A percentile compares a stretch with the other conserved stretches of the same genome.
These are phyloP conservation scores for Corythoichthys haematopterus DNA, from an alignment of 2,113 vertebrate genomes.

Conservation along the genomic window DNA sequence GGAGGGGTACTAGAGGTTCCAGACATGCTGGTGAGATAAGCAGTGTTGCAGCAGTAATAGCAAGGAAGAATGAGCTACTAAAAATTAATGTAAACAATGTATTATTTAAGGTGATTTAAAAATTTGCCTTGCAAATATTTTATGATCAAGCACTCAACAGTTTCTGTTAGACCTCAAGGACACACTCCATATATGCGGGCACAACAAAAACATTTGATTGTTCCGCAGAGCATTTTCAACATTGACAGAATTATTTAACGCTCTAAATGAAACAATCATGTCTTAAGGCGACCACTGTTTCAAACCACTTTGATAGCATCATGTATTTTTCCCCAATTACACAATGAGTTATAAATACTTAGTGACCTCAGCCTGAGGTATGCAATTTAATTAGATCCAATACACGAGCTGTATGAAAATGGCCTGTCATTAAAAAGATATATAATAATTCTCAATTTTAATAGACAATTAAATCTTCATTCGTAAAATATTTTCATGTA, in stretches of 20 bases:
- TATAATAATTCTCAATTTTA: not conserved
- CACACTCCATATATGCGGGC: not conserved
- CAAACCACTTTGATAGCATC: not conserved
- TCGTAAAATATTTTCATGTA: not conserved
- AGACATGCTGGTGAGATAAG: not conserved
- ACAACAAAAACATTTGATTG: not conserved
- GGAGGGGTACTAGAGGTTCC: not conserved
- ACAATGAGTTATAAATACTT: not conserved
- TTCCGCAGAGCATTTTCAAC: not conserved
- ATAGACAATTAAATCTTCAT: not conserved
- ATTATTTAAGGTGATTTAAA: slow-evolving; percentile 9
- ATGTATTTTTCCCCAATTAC: not conserved
- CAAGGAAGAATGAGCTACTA: not conserved
- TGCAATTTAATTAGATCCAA: not conserved
- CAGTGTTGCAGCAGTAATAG: not conserved
- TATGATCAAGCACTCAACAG: not conserved
- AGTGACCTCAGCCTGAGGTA: not conserved
- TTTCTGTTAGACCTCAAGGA: slow-evolving; percentile 3
- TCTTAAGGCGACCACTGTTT: not conserved
- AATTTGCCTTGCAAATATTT: slow-evolving; percentile 6
- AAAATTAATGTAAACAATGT: slow-evolving; percentile 2
- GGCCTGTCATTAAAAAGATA: not conserved
- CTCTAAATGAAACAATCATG: not conserved
- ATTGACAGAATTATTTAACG: not conserved
- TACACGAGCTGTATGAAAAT: not conserved